Evolutionary conservation across 2,113 vertebrate species (phyloP), one percentile per base, ranked within the genome.

Genomic region (Catharus minimus): DNA sequence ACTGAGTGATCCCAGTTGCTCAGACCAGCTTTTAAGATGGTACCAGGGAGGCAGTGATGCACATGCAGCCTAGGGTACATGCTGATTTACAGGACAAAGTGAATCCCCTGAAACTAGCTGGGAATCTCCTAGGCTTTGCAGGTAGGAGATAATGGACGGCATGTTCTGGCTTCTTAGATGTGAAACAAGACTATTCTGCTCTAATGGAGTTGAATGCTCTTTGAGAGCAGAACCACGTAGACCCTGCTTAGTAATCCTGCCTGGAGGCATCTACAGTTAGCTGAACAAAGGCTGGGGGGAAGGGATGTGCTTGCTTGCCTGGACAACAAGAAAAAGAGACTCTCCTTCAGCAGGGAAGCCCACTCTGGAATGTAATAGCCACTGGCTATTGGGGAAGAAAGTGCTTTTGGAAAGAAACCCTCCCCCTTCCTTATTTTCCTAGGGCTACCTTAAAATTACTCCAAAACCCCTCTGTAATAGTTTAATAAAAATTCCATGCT

Each of bases 191-290:
- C 52, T 82, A 26, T 38, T 89, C 47, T 77, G 52, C 26, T 52
- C 26, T 69, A 28, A 33, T 66, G 39, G 57, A 72, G 57, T 39
- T 78, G 73, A 89, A 44, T 7, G 2, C 50, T 84, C 33, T 85
- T 41, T 57, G 32, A 82, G 87, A 72, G 28, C 58, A 79, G 74
- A 61, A 23, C 32, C 3, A 0, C 6, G 26, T 72, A 75, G 61
- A 61, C 50, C 21, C 38, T 87, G 74, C 28, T 85, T 89, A 79
- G 89, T 91, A 92, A 84, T 89, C 81, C 32, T 72, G 58, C 85
- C 89, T 68, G 49, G 62, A 83, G 73, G 73, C 17, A 3, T 65
- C 49, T 81, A 7, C 33, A 27, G 47, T 62, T 66, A 53, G 36
- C 69, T 57, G 72, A 89, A 75, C 46, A 79, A 80, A 87, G 55